phyloP scores from a whole-genome alignment of 2,797 vertebrate genomes.

The Argya squamiceps region DNA sequence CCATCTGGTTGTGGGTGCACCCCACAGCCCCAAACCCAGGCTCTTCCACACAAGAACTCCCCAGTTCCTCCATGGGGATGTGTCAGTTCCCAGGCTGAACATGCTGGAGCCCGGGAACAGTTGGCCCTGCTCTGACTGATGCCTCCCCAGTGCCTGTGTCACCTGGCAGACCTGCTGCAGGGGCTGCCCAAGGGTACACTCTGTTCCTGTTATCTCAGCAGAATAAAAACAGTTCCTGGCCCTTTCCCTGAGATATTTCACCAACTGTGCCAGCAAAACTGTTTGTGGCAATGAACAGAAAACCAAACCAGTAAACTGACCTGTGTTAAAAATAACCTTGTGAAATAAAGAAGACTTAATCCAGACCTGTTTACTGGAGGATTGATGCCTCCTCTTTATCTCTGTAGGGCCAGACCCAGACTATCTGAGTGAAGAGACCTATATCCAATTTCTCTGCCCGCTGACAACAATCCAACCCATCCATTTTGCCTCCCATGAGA shows the following conservation, averaged over 20 bases:
- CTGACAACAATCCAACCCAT: slow-evolving; percentile 1
- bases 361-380: slow-evolving; percentile 1
- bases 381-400: slow-evolving; percentile 24
- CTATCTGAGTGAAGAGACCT: not conserved
- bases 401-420: not conserved
- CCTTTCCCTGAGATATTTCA: not conserved
- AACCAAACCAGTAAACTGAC: not conserved
- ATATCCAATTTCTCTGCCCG: not conserved
- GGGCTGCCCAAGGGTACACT: not conserved
- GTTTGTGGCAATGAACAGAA: not conserved
- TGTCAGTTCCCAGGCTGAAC: not conserved
- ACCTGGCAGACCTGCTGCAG: not conserved
- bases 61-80: not conserved
- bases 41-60: not conserved
- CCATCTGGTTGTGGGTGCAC: not conserved
- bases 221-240: not conserved
- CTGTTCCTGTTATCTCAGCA: not conserved
- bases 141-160: not conserved
- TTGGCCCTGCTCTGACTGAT: rapidly evolving
- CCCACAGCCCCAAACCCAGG: not conserved
- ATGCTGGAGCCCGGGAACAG: rapidly evolving
- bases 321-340: not conserved
- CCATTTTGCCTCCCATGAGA: not conserved
- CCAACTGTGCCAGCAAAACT: not conserved
- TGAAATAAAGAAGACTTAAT: not conserved